Evolutionary conservation across 2,113 vertebrate species (phyloP).

Genomic region (Connochaetes taurinus): DNA sequence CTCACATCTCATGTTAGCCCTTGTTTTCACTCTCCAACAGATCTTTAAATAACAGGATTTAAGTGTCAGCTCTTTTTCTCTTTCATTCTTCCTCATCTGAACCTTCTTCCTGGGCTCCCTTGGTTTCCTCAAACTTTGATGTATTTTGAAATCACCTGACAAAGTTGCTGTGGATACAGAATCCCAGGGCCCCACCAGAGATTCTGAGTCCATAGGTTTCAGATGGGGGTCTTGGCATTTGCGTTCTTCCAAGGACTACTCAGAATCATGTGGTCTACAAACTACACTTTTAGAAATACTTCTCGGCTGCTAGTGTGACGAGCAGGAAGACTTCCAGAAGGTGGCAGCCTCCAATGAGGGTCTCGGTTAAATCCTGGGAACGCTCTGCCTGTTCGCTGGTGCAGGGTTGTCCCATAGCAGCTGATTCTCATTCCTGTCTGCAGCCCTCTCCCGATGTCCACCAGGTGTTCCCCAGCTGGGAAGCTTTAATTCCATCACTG

Average conservation of each 20-base stretch:
- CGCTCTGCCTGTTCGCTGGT: fast-evolving
- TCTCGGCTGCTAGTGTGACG: neutral
- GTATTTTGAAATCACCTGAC: neutral
- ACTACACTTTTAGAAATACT: neutral
- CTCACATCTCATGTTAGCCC: neutral
- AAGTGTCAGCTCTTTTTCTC: neutral
- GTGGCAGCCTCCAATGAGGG: neutral
- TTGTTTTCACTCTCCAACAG: neutral
- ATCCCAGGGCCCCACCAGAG: neutral
- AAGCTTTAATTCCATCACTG: neutral
- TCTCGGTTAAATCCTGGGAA: neutral
- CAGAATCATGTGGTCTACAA: neutral
- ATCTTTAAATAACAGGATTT: neutral
- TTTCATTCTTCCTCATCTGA: neutral
- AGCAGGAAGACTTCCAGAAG: neutral
- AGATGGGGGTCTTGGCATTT: neutral
- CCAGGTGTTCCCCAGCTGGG: neutral
- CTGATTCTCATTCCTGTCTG: neutral
- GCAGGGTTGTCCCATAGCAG: fast-evolving
- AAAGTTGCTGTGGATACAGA: neutral
- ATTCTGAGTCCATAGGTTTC: neutral
- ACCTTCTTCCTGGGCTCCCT: neutral
- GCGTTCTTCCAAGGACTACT: neutral
- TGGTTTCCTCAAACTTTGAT: neutral
- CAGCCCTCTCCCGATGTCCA: fast-evolving